Evolutionary conservation across 2,113 vertebrate species (phyloP), one percentile per base, ranked within the genome.

Genomic region (Casuarius casuarius): DNA sequence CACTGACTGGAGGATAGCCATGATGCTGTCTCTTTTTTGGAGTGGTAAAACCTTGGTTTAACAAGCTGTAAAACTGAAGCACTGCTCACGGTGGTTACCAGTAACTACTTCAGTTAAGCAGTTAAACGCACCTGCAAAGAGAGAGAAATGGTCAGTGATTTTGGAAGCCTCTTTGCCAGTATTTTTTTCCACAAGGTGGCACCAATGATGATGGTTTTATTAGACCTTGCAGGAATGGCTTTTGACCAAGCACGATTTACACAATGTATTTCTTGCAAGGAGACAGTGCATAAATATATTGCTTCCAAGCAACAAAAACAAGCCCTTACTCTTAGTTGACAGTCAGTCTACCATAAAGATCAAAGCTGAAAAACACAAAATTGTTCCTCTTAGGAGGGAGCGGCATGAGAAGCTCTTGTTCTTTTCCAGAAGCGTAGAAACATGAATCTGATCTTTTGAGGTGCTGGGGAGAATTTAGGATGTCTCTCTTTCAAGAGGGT

Each of bases 121-220:
- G 21, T 14, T 29, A 63, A 59, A 4, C 12, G 35, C 65, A 51
- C 65, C 93, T 87, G 49, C 63, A 28, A 74, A 54, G 42, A 83
- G 21, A 22, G 8, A 15, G 5, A 49, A 58, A 72, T 16, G 35
- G 48, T 5, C 54, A 40, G 6, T 4, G 7, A 46, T 76, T 73
- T 40, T 52, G 35, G 11, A 46, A 70, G 75, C 52, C 25, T 13
- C 52, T 54, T 26, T 25, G 12, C 48, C 31, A 25, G 17, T 56
- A 16, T 29, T 82, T 81, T 81, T 76, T 72, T 51, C 95, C 93
- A 94, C 90, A 51, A 96, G 93, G 86, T 90, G 95, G 89, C 86
- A 90, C 85, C 72, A 73, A 21, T 46, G 48, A 46, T 35, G 51
- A 16, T n/a, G 68, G 10, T 33, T n/a, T 85, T 26, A 35, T 66